Percentiles rank a stretch among this genome's conserved stretches.
Evolutionary conservation across 2,113 vertebrate genomes (phyloP).

Genomic region (Hemibagrus wyckioides): DNA sequence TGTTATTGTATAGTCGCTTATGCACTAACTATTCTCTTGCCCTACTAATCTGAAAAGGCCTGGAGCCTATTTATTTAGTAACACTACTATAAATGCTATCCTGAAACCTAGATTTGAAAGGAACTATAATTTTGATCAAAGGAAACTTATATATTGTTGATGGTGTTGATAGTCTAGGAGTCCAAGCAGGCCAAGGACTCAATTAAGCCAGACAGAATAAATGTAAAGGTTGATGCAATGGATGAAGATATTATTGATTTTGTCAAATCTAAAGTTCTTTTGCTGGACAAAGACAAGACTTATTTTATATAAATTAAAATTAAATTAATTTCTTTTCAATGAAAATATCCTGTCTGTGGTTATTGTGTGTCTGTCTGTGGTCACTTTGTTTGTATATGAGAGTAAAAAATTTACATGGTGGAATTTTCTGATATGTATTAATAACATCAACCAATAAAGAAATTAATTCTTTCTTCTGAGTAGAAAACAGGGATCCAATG

Average conservation of each 20-base stretch:
- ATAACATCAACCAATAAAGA: background rate
- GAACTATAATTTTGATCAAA: conserved; percentile 36
- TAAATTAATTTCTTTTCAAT: conserved; percentile 65
- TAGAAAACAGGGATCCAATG: background rate
- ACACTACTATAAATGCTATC: conserved; percentile 3
- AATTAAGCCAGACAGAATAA: conserved; percentile 44
- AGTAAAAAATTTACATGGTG: background rate
- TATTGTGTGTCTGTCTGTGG: conserved; percentile 16
- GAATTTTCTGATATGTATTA: background rate
- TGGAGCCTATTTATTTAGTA: conserved; percentile 63
- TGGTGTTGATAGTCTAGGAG: conserved; percentile 54
- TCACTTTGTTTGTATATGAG: background rate
- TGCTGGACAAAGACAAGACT: conserved; percentile 75
- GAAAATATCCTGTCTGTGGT: conserved; percentile 12
- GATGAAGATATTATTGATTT: conserved; percentile 52
- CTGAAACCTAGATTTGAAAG: conserved; percentile 11
- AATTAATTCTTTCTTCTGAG: background rate
- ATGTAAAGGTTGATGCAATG: conserved; percentile 56
- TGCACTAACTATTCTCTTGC: conserved; percentile 38
- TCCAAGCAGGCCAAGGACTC: conserved; percentile 74
- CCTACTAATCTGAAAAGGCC: conserved; percentile 60
- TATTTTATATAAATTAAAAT: conserved; percentile 67
- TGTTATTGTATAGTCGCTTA: conserved; percentile 30
- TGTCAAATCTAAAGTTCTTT: conserved; percentile 66
- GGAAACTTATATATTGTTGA: conserved; percentile 33